Evolutionary conservation across 1,140 invertebrate genomes (phyloP).

Genomic region (Leptopilina boulardi): DNA sequence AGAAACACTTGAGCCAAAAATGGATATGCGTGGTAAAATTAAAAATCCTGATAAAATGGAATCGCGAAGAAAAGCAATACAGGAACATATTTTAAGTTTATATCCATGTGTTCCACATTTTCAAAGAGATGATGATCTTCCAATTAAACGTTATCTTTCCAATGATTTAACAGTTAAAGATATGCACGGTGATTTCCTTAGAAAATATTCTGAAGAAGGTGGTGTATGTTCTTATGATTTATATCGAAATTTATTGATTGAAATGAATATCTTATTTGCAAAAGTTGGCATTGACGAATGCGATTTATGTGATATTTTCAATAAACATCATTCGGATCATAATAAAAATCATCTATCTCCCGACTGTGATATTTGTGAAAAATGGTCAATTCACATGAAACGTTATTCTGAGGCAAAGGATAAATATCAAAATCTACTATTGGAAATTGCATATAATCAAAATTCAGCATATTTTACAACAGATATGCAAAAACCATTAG

Average conservation of each 20-base stretch:
- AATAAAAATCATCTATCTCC: conserved; percentile 35
- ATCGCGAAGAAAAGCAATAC: conserved; percentile 46
- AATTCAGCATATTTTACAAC: background rate
- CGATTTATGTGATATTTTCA: conserved; percentile 56
- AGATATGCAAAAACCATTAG: conserved; percentile 64
- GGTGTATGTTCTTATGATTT: conserved; percentile 46
- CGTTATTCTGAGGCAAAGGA: conserved; percentile 36
- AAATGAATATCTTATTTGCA: conserved; percentile 55
- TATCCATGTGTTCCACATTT: conserved; percentile 61
- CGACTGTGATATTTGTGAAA: conserved; percentile 42
- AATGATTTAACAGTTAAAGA: conserved; percentile 55
- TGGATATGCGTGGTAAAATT: conserved; percentile 36
- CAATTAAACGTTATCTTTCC: conserved; percentile 58
- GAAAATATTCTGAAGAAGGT: conserved; percentile 48
- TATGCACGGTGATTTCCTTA: conserved; percentile 60
- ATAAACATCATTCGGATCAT: conserved; percentile 44
- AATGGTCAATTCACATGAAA: conserved; percentile 40
- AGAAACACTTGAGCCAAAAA: conserved; percentile 2
- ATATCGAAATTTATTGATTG: conserved; percentile 43
- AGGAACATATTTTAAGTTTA: conserved; percentile 55
- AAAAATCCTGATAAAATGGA: conserved; percentile 40
- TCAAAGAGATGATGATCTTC: conserved; percentile 59
- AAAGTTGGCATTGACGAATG: conserved; percentile 62
- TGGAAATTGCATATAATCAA: conserved; percentile 10
- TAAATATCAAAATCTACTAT: conserved; percentile 41